Base-by-base conservation (phyloP, 2,113 vertebrate genomes). In the Pygoscelis adeliae region DNA sequence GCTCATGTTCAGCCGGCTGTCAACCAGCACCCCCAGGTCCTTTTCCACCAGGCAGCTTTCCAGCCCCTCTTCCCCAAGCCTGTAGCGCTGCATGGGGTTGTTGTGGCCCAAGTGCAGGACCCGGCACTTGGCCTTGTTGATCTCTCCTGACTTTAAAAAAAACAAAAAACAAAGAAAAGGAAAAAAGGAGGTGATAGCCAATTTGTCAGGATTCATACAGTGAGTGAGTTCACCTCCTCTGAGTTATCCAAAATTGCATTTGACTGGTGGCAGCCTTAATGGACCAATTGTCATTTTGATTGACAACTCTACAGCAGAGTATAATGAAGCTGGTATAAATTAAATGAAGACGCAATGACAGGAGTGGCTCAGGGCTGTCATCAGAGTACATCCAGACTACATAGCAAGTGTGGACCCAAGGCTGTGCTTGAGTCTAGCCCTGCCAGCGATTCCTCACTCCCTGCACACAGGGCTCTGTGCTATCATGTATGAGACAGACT, bases 191-290 rank as follows among this genome's bases (percentile, higher is more conserved):
- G 36, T 63, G 53, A 77, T 67, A 50, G 70, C 15, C 21, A 63
- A 76, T 96, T 95, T 90, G 65, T 93, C 83, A 92, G 44, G 42
- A 72, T 67, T 80, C 72, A 29, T 29, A 20, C 22, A 78, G 34
- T 27, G 63, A 86, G 50, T 53, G 53, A 70, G 42, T 82, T 93
- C 55, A 85, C 82, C 59, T 82, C 23, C 59, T 90, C 52, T 15
- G 65, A 69, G 53, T 63, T 82, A 79, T 11, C 67, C 59, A 50
- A 70, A 94, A 91, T 79, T 76, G 71, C 72, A 13, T 92, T 71
- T 92, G 85, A 59, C 82, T 59, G 18, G 25, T 90, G 56, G 58
- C 79, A 83, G 62, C 52, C 42, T 78, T 58, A 76, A 81, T 85
- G 74, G 74, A 11, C 63, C 2, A 7, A 20, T 17, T 85, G 92